These are phyloP conservation scores for Otus sunia DNA, from an alignment of 2,113 vertebrate species.

Conservation along the genomic window DNA sequence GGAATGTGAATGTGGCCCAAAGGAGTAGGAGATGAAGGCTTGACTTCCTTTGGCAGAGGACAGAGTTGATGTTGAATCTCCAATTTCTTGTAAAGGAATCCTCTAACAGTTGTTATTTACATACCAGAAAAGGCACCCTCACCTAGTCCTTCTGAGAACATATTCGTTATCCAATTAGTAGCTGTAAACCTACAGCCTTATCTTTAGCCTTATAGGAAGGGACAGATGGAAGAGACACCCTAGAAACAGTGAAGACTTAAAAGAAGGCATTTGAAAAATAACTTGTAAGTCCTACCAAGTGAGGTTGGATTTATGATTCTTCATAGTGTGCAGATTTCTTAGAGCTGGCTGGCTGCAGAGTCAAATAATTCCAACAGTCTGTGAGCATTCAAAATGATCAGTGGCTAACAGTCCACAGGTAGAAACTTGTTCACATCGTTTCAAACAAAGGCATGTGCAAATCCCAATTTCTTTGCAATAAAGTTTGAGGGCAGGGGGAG, in stretches of 20 bases:
- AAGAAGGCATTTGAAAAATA: constrained; percentile 9
- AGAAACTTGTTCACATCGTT: constrained; percentile 1
- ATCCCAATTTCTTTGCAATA: neutral
- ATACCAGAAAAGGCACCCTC: neutral
- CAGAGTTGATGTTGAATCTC: neutral
- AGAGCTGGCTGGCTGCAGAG: neutral
- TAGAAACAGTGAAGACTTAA: neutral
- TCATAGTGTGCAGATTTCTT: neutral
- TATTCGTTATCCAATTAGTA: accelerated
- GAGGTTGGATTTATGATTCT: constrained; percentile 2
- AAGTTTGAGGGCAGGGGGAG: neutral
- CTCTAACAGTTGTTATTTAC: neutral
- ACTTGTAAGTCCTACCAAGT: neutral
- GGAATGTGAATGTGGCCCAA: neutral
- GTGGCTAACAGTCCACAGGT: neutral
- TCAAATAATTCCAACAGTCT: neutral
- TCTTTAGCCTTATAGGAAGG: neutral
- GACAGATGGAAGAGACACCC: constrained; percentile 8
- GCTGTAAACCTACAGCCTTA: neutral
- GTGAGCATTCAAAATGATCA: neutral
- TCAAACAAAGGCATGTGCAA: neutral
- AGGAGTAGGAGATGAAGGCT: neutral
- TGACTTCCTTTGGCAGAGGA: neutral
- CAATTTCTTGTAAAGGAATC: neutral
- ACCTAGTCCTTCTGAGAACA: neutral